Base-by-base conservation (phyloP, 2,888 invertebrate genomes). In the Phrixothrix hirtus region DNA sequence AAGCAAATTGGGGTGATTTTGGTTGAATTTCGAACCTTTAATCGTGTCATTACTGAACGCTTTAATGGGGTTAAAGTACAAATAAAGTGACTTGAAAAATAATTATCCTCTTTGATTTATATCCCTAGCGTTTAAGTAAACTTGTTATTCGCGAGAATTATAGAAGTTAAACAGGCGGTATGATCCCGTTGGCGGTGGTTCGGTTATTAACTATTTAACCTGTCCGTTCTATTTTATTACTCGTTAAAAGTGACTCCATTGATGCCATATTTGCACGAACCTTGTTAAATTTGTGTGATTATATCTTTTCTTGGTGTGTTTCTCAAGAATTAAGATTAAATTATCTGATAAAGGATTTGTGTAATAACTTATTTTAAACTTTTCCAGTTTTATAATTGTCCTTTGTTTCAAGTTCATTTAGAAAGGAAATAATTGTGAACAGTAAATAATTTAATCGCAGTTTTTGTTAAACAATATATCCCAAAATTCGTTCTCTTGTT, bases 321-420 rank as follows among this genome's bases (percentile, higher is more conserved):
- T 31, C 36, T 25, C 27, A 41, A 42, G 38, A 47, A 53, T 53
- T 46, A 47, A 53, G 53, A 53, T 53, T 29, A 30, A 53, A 47
- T 53, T 53, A 46, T 53, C 41, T 47, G 53, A 53, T 53, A 35
- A n/a, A 30, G 38, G 17, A 41, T 21, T 21, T 21, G 21, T 21
- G 3, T 21, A 21, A 21, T 21, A 21, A 21, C 21, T 21, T 21
- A 21, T 3, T n/a, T n/a, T n/a, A n/a, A n/a, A n/a, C n/a, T n/a
- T n/a, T n/a, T n/a, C n/a, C n/a, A n/a, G n/a, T n/a, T n/a, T n/a
- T n/a, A n/a, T n/a, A n/a, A n/a, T n/a, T n/a, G 21, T 21, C 3
- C 21, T 21, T 5, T 21, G 7, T 21, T 21, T 5, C 21, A 21
- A 3, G 21, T 21, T 21, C 7, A 21, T 21, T 21, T 21, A 5